phyloP scores from a whole-genome alignment of 2,888 invertebrate species.

The Julus scandinavius region DNA sequence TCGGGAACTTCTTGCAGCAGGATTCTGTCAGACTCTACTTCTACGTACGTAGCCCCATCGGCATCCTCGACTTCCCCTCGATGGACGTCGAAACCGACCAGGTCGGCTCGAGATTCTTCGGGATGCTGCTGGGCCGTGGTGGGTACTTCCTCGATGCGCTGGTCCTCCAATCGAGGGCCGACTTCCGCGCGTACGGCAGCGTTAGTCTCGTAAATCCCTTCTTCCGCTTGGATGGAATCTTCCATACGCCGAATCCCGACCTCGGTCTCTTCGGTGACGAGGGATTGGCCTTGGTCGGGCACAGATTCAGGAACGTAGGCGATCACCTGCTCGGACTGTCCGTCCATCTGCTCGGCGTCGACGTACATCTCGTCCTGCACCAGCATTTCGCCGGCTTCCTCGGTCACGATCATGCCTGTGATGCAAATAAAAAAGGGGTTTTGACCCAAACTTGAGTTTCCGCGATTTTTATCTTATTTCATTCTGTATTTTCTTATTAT shows the following conservation, averaged over 20 bases:
- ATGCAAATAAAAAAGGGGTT: neutral
- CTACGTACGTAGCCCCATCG: neutral
- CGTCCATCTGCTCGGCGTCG: neutral
- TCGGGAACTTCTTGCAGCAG: constrained; percentile 42
- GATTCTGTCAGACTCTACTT: neutral
- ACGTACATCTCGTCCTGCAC: constrained; percentile 47
- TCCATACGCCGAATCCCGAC: neutral
- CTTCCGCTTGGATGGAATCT: neutral
- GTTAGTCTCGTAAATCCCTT: neutral
- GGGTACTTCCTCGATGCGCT: neutral
- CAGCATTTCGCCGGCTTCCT: constrained; percentile 17
- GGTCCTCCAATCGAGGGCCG: neutral
- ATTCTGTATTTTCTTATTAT: too few species aligned
- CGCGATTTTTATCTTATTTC: neutral
- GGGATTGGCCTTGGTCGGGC: neutral
- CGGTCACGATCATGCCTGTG: neutral
- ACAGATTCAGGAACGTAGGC: constrained; percentile 39
- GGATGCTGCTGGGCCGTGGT: neutral
- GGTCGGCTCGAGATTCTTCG: neutral
- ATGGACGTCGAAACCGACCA: neutral
- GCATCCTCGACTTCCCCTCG: neutral
- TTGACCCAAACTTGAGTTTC: neutral
- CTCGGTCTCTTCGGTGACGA: neutral
- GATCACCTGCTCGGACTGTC: constrained; percentile 17
- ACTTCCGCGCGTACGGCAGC: neutral